Evolutionary conservation across 2,888 invertebrate species (phyloP).

Genomic region (Harpalus rufipes): DNA sequence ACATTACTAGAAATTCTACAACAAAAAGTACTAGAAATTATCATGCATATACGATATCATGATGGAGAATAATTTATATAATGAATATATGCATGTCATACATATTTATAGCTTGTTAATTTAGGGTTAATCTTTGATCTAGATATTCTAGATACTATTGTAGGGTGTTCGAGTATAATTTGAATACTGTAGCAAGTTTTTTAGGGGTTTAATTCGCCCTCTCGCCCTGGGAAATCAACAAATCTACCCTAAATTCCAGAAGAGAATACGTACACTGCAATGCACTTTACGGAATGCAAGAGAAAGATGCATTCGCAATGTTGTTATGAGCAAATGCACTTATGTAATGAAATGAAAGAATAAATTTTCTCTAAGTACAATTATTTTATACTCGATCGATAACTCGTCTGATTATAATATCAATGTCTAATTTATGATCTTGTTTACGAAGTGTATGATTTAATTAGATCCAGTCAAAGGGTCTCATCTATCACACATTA

Average conservation of each 20-base stretch:
- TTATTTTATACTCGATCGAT: background rate
- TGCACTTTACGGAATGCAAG: background rate
- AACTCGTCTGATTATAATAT: background rate
- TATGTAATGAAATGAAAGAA: background rate
- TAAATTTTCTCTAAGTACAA: background rate
- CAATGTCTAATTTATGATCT: background rate
- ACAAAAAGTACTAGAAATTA: slow-evolving; percentile 10
- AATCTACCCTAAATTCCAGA: background rate
- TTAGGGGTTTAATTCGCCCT: background rate
- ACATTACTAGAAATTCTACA: background rate
- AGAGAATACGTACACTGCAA: background rate
- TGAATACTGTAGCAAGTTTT: slow-evolving; percentile 16
- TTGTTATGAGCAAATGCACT: slow-evolving; percentile 1
- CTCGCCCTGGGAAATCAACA: background rate
- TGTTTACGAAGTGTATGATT: background rate
- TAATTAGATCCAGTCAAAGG: slow-evolving; percentile 2
- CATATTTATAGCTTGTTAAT: slow-evolving; percentile 43
- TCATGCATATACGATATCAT: slow-evolving; percentile 10
- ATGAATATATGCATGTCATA: slow-evolving; percentile 50
- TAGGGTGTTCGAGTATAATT: slow-evolving; percentile 25
- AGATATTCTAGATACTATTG: slow-evolving; percentile 47
- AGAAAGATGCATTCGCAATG: background rate
- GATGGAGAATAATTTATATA: slow-evolving; percentile 45
- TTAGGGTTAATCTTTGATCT: slow-evolving; percentile 54
- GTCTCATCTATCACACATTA: background rate